phyloP scores from a whole-genome alignment of 2,113 vertebrate genomes.

The Ageneiosus marmoratus region DNA sequence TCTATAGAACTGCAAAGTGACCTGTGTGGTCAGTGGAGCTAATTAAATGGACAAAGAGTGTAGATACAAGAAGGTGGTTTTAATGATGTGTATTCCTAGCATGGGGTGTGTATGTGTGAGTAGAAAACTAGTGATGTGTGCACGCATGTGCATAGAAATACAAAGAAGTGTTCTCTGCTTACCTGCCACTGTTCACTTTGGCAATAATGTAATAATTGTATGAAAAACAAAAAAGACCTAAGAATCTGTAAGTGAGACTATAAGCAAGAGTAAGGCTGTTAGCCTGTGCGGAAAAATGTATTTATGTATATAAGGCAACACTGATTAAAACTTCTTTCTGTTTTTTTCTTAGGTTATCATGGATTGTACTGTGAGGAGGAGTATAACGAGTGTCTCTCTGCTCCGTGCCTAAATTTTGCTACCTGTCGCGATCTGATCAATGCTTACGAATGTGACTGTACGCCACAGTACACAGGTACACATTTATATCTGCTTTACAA shows the following conservation, averaged over 20 bases:
- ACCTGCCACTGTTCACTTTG: background rate
- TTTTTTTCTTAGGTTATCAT: constrained; percentile 83
- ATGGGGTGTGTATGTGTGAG: no score
- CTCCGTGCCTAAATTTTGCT: constrained; percentile 91
- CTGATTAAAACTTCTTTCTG: background rate
- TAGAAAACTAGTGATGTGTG: no score
- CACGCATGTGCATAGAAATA: no score
- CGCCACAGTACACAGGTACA: constrained; percentile 85
- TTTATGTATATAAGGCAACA: background rate
- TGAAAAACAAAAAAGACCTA: background rate
- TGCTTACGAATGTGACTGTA: constrained; percentile 87
- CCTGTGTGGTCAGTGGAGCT: no score
- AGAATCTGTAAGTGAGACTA: background rate
- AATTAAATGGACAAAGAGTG: no score
- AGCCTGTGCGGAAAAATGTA: background rate
- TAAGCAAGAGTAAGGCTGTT: background rate
- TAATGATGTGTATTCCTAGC: no score
- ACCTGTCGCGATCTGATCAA: constrained; percentile 91
- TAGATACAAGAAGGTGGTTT: no score
- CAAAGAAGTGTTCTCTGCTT: background rate
- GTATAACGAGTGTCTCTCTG: constrained; percentile 91
- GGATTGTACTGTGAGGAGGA: constrained; percentile 97
- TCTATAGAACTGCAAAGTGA: no score
- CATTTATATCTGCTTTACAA: constrained; percentile 11
- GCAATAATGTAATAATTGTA: background rate